Percentiles rank a stretch among this genome's conserved stretches.
Evolutionary conservation across 2,797 vertebrate genomes (phyloP).

Genomic region (Mus minutoides): DNA sequence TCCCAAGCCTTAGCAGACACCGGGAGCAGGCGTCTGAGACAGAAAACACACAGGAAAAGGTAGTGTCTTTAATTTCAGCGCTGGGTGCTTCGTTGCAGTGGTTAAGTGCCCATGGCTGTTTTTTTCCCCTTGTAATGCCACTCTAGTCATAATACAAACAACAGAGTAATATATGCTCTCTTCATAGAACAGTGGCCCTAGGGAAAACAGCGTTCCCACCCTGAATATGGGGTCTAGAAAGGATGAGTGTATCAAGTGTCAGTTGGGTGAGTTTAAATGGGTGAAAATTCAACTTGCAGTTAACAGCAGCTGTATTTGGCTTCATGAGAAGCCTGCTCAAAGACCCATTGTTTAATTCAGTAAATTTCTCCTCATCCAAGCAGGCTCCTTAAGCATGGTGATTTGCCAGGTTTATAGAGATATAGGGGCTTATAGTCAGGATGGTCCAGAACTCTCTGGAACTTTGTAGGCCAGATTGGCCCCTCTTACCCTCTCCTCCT

Average conservation of each 20-base stretch:
- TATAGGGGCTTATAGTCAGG: not conserved
- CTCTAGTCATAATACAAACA: not conserved
- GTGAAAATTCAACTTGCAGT: not conserved
- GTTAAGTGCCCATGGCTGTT: not conserved
- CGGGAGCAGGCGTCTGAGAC: not conserved
- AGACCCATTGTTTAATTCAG: not conserved
- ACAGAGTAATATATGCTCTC: not conserved
- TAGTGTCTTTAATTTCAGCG: not conserved
- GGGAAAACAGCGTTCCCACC: conserved; percentile 4
- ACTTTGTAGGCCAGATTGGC: not conserved
- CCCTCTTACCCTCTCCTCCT: not conserved
- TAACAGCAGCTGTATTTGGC: not conserved
- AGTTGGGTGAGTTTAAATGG: conserved; percentile 4
- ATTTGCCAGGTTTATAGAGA: not conserved
- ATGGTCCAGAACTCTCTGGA: not conserved
- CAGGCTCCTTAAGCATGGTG: not conserved
- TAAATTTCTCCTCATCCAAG: not conserved
- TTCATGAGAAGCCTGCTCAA: not conserved
- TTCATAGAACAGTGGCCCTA: not conserved
- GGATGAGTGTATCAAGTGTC: not conserved
- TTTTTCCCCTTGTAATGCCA: not conserved
- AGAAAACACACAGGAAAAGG: not conserved
- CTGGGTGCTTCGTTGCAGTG: not conserved
- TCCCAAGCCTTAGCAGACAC: not conserved
- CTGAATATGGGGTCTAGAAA: not conserved